Evolutionary conservation across 2,888 invertebrate genomes (phyloP).

Genomic region (Mimachlamys varia): DNA sequence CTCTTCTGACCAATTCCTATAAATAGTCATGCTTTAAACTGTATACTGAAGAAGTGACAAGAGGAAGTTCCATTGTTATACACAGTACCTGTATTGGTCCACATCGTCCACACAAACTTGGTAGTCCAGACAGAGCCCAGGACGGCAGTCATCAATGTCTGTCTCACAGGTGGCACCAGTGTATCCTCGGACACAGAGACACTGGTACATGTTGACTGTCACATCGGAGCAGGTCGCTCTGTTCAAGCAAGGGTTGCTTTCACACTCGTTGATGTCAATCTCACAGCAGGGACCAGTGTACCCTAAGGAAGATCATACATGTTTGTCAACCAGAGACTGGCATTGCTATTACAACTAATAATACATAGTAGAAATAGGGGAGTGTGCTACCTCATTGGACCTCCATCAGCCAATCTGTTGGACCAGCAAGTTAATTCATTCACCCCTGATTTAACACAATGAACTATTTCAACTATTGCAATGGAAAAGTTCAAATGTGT

Average conservation of each 20-base stretch:
- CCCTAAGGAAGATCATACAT: conserved; percentile 78
- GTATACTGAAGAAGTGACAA: background rate
- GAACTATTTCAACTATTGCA: no score
- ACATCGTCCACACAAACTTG: conserved; percentile 86
- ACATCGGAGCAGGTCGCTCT: conserved; percentile 91
- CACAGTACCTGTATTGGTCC: conserved; percentile 62
- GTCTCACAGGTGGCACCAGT: conserved; percentile 86
- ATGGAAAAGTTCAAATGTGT: no score
- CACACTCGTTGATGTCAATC: conserved; percentile 92
- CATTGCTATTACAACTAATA: no score
- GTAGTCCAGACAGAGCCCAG: conserved; percentile 95
- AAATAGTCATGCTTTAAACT: background rate
- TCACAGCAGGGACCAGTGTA: conserved; percentile 88
- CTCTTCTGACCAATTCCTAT: no score
- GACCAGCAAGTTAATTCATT: no score
- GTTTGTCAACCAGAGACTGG: no score
- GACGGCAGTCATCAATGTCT: conserved; percentile 95
- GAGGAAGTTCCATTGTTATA: background rate
- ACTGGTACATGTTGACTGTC: conserved; percentile 83
- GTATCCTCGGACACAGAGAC: conserved; percentile 80
- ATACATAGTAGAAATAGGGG: no score
- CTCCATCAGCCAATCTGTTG: no score
- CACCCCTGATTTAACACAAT: no score
- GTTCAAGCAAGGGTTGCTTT: conserved; percentile 91
- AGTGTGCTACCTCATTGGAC: no score